phyloP scores from a whole-genome alignment of 2,113 vertebrate species.

The Xyrauchen texanus region DNA sequence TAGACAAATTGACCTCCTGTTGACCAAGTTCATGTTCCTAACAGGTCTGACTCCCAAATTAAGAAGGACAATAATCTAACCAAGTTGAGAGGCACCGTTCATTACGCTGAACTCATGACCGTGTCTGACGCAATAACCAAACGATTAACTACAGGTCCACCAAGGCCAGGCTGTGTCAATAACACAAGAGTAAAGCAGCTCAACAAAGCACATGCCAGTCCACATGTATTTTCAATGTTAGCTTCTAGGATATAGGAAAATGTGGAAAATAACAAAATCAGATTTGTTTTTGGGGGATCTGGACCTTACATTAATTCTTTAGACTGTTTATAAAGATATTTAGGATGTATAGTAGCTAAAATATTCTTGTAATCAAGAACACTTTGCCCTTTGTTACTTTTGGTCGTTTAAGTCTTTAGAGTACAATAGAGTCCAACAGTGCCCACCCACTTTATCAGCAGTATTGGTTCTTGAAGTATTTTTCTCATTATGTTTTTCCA shows the following conservation, averaged over 20 bases:
- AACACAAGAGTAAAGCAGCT: not conserved
- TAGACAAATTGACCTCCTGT: no score
- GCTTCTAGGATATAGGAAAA: no score
- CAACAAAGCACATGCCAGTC: not conserved
- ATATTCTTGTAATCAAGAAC: not conserved
- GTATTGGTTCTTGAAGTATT: no score
- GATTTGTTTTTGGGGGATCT: no score
- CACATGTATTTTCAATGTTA: not conserved
- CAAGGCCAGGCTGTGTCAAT: conserved; percentile 11
- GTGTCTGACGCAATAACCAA: conserved; percentile 21
- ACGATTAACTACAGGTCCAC: conserved; percentile 8
- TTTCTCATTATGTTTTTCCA: no score
- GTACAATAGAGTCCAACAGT: no score
- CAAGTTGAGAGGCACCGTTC: not conserved
- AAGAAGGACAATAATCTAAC: not conserved
- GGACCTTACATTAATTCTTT: no score
- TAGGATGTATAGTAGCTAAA: not conserved
- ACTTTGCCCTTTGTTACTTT: not conserved
- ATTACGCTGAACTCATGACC: conserved; percentile 31
- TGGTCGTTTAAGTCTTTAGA: no score
- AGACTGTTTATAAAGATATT: not conserved
- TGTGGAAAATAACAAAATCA: no score
- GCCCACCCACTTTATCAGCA: no score
- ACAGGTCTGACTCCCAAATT: not conserved
- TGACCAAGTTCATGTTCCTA: no score